Conservation (phyloP, 2,888 invertebrate genomes). For the Hydrotaea cyrtoneurina region DNA sequence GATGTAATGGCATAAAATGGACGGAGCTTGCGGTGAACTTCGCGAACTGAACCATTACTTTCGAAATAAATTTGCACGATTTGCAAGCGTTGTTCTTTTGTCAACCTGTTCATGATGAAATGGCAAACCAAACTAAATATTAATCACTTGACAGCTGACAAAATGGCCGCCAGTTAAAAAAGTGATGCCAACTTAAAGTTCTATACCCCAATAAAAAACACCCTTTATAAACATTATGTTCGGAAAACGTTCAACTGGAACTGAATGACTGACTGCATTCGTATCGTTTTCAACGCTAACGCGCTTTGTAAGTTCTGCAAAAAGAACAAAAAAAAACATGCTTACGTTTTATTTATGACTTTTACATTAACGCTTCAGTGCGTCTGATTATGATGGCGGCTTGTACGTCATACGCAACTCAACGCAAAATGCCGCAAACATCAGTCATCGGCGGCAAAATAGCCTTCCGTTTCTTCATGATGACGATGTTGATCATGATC, state of each 20-base stretch:
- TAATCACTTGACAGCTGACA: too few species aligned
- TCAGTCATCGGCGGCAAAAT: background rate
- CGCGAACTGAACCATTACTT: too few species aligned
- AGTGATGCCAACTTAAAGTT: too few species aligned
- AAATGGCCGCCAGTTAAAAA: too few species aligned
- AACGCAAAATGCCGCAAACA: background rate
- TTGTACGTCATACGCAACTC: constrained; percentile 6
- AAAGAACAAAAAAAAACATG: background rate
- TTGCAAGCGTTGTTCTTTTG: too few species aligned
- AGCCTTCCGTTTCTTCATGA: constrained; percentile 19
- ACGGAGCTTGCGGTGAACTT: too few species aligned
- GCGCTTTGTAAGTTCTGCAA: constrained; percentile 6
- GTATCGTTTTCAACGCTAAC: background rate
- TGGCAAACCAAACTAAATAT: too few species aligned
- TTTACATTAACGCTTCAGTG: constrained; percentile 10
- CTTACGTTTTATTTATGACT: constrained; percentile 14
- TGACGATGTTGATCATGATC: background rate
- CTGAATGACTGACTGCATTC: background rate
- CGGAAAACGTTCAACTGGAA: background rate
- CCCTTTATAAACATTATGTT: background rate
- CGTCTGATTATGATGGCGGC: background rate
- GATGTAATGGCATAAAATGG: too few species aligned
- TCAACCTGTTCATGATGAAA: too few species aligned
- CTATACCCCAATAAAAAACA: too few species aligned
- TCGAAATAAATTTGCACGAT: too few species aligned